These are phyloP conservation scores for Staurois parvus DNA, from an alignment of 2,797 vertebrate species.

Conservation along the genomic window DNA sequence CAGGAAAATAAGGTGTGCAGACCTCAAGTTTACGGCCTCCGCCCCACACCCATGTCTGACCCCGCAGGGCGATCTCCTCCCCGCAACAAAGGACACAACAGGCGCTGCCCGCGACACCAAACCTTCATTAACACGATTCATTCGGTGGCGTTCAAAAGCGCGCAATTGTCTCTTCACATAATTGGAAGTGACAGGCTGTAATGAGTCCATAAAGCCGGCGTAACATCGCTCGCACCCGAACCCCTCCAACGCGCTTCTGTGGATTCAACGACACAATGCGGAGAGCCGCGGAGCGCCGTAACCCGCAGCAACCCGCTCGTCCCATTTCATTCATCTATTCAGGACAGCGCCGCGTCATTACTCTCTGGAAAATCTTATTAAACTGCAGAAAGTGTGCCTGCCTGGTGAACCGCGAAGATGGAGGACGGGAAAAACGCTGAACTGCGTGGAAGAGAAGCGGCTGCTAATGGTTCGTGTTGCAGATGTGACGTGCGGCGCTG, in stretches of 20 bases:
- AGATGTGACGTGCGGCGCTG: too few species aligned
- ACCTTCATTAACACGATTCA: background rate
- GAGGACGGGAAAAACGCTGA: too few species aligned
- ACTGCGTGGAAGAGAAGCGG: too few species aligned
- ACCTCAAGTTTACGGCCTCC: constrained; percentile 36
- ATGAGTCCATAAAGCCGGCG: background rate
- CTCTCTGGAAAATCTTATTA: too few species aligned
- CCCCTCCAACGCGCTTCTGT: background rate
- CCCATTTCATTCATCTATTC: background rate
- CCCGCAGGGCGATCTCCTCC: background rate
- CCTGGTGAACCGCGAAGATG: too few species aligned
- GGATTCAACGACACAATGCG: background rate
- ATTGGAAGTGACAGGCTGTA: background rate
- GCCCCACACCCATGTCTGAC: constrained; percentile 18
- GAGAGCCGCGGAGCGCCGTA: background rate
- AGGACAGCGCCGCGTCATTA: background rate
- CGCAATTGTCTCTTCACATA: background rate
- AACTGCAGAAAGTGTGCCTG: too few species aligned
- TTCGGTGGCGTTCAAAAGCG: background rate
- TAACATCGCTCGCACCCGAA: too few species aligned
- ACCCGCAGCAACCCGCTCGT: background rate
- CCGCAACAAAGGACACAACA: background rate
- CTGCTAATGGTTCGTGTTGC: too few species aligned
- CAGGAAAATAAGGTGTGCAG: constrained; percentile 14
- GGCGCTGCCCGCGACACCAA: background rate